Percentiles rank a stretch among this genome's conserved stretches.
Conservation (phyloP, 2,113 vertebrate species). For the Callaeas wilsoni region DNA sequence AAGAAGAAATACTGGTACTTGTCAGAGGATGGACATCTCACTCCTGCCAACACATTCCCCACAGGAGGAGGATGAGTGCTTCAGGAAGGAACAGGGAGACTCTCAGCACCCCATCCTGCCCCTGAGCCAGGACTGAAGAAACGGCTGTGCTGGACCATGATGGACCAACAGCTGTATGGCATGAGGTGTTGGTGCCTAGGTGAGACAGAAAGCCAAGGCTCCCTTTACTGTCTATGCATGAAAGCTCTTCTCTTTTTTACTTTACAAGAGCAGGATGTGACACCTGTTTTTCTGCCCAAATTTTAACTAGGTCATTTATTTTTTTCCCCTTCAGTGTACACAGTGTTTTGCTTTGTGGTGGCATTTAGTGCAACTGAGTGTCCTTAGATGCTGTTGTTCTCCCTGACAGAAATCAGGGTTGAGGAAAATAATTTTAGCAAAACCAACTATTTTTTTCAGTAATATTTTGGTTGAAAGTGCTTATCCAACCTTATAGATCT, state of each 20-base stretch:
- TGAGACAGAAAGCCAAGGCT: background rate
- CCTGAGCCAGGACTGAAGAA: background rate
- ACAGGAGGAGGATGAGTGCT: accelerated
- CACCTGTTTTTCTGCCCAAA: background rate
- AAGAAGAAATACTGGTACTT: background rate
- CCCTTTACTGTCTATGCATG: background rate
- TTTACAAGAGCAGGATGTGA: background rate
- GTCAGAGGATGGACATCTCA: background rate
- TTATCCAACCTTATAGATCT: background rate
- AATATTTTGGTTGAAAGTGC: background rate
- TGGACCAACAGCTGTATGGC: accelerated
- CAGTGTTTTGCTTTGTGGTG: background rate
- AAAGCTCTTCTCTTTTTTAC: background rate
- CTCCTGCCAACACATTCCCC: background rate
- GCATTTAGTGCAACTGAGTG: background rate
- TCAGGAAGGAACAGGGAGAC: background rate
- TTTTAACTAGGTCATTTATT: background rate
- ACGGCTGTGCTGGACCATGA: background rate
- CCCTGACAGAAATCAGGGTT: background rate
- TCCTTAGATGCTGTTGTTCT: background rate
- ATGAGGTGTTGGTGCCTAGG: background rate
- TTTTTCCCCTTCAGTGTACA: background rate
- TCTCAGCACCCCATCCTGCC: accelerated
- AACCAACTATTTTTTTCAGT: background rate
- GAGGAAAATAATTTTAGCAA: background rate